Evolutionary conservation across 2,113 vertebrate genomes (phyloP).

Genomic region (Passer montanus): DNA sequence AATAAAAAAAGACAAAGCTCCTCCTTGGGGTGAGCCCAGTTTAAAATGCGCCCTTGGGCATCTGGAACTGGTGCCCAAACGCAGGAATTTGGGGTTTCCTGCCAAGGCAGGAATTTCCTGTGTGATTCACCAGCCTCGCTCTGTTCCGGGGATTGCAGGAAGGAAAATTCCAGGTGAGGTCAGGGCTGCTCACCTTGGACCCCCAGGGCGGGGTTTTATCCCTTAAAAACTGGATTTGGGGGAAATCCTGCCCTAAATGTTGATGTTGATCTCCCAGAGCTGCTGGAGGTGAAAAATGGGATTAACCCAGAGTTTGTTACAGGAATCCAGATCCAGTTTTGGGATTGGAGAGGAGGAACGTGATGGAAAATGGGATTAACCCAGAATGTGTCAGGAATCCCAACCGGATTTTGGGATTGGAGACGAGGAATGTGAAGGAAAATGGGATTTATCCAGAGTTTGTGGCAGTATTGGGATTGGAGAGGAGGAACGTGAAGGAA

Average conservation of each 20-base stretch:
- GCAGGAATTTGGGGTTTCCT: background rate
- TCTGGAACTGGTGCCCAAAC: background rate
- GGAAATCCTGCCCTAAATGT: background rate
- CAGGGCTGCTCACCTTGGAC: background rate
- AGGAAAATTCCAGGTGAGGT: background rate
- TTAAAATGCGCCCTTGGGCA: background rate
- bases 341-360: too few species aligned
- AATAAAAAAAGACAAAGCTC: background rate
- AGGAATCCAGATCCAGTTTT: fast-evolving
- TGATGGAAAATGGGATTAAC: background rate
- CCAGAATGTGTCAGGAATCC: background rate
- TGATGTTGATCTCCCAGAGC: background rate
- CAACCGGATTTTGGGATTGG: too few species aligned
- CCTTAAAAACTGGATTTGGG: fast-evolving
- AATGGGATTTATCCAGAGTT: background rate
- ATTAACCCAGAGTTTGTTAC: background rate
- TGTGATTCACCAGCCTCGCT: fast-evolving
- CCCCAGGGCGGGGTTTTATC: fast-evolving
- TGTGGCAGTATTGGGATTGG: background rate
- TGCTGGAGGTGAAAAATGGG: background rate
- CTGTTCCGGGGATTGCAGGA: background rate
- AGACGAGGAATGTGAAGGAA: background rate
- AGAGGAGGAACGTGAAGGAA: too few species aligned
- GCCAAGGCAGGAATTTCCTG: background rate
- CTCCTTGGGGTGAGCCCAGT: background rate